phyloP scores from a whole-genome alignment of 1,140 invertebrate genomes.

The Caerostris extrusa region DNA sequence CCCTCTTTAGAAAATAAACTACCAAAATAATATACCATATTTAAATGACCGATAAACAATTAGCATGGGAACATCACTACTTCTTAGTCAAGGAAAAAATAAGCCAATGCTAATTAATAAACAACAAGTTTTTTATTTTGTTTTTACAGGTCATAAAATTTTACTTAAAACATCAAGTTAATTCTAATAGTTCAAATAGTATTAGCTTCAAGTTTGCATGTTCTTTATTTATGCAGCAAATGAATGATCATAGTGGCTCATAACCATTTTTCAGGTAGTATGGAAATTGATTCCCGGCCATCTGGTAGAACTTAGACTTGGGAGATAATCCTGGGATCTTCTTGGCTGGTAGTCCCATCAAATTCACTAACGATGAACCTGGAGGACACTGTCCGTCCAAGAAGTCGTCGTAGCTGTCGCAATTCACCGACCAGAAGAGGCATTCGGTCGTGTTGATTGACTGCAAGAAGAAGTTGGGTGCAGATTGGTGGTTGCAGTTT shows the following conservation, averaged over 20 bases:
- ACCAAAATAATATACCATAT: too few species aligned
- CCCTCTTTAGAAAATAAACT: too few species aligned
- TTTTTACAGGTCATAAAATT: too few species aligned
- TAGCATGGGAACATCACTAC: too few species aligned
- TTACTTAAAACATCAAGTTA: too few species aligned
- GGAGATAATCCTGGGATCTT: neutral
- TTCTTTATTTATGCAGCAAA: neutral
- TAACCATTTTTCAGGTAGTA: neutral
- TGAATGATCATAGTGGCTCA: neutral
- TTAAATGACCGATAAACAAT: too few species aligned
- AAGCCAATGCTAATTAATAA: too few species aligned
- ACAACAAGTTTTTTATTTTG: too few species aligned
- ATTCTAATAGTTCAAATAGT: too few species aligned
- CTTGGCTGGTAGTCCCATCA: neutral
- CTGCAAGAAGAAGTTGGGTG: neutral
- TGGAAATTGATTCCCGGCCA: neutral
- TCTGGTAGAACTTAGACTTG: neutral
- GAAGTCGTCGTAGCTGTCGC: neutral
- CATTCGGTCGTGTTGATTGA: neutral
- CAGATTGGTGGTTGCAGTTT: neutral
- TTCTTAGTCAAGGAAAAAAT: too few species aligned
- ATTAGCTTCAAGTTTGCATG: too few species aligned
- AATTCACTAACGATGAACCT: neutral
- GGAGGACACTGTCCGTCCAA: neutral
- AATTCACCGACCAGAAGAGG: neutral